Evolutionary conservation across 53 echinoderm and acorn worm genomes (phyloP).

Genomic region (Actinopyga echinites): DNA sequence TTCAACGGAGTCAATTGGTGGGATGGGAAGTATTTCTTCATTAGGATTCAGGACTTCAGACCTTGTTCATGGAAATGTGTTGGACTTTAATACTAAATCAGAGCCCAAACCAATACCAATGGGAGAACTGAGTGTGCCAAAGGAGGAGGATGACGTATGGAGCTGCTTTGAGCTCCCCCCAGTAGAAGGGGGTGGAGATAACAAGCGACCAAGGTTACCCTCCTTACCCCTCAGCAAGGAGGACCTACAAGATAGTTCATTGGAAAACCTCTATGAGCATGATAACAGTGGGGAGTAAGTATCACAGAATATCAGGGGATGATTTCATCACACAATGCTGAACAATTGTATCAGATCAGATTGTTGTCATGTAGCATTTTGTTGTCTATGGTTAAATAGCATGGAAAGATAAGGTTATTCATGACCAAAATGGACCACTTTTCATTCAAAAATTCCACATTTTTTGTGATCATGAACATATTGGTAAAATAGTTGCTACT

Average conservation of each 20-base stretch:
- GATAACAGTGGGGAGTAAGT: constrained; percentile 95
- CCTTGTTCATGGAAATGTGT: constrained; percentile 36
- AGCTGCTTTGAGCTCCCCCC: constrained; percentile 77
- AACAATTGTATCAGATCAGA: no score
- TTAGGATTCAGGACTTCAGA: constrained; percentile 23
- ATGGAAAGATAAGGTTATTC: no score
- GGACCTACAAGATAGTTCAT: constrained; percentile 49
- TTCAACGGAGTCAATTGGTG: constrained; percentile 72
- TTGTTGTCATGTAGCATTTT: no score
- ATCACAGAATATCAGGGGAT: not conserved
- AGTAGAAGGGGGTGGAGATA: constrained; percentile 48
- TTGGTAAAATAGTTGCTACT: no score
- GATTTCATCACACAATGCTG: no score
- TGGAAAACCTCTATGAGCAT: constrained; percentile 81
- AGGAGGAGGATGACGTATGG: constrained; percentile 85
- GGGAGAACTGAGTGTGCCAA: constrained; percentile 49
- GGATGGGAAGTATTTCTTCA: constrained; percentile 51
- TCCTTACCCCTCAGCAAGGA: constrained; percentile 65
- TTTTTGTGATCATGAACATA: no score
- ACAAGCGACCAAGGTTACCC: constrained; percentile 86
- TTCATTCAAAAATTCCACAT: no score
- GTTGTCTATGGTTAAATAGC: no score
- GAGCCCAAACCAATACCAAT: constrained; percentile 40
- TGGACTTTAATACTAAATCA: constrained; percentile 32
- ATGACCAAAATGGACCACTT: no score